phyloP scores from a whole-genome alignment of 2,797 vertebrate genomes.

The Choloepus didactylus region DNA sequence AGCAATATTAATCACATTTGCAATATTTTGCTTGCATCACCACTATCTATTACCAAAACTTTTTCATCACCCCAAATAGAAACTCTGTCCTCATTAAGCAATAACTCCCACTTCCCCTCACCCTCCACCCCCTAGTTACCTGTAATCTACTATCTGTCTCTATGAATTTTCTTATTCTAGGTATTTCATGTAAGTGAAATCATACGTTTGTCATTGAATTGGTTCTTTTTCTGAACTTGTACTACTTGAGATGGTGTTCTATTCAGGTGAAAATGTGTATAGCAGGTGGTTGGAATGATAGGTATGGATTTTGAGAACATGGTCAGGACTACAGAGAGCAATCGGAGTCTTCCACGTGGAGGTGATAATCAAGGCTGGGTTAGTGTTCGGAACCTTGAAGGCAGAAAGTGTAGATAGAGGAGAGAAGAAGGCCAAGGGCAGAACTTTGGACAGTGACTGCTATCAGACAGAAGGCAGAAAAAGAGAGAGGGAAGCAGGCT shows the following conservation, averaged over 20 bases:
- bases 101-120: too few relatives aligned
- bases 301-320: background rate
- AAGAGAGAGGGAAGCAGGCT: background rate
- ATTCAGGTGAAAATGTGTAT: background rate
- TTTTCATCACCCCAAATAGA: too few relatives aligned
- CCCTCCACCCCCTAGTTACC: too few relatives aligned
- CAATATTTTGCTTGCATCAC: too few relatives aligned
- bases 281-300: background rate
- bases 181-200: too few relatives aligned
- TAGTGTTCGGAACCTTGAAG: background rate
- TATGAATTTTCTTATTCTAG: too few relatives aligned
- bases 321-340: background rate
- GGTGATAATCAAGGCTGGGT: background rate
- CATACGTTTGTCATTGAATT: too few relatives aligned
- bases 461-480: background rate
- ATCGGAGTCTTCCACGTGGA: background rate
- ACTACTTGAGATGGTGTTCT: background rate
- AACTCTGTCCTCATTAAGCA: too few relatives aligned
- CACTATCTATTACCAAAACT: too few relatives aligned
- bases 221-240: background rate
- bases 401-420: background rate
- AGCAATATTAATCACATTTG: too few relatives aligned
- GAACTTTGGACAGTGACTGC: background rate
- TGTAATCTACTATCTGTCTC: too few relatives aligned
- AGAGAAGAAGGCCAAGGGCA: background rate